Evolutionary conservation across 2,113 vertebrate species (phyloP).

Genomic region (Pomatorhinus ruficollis): DNA sequence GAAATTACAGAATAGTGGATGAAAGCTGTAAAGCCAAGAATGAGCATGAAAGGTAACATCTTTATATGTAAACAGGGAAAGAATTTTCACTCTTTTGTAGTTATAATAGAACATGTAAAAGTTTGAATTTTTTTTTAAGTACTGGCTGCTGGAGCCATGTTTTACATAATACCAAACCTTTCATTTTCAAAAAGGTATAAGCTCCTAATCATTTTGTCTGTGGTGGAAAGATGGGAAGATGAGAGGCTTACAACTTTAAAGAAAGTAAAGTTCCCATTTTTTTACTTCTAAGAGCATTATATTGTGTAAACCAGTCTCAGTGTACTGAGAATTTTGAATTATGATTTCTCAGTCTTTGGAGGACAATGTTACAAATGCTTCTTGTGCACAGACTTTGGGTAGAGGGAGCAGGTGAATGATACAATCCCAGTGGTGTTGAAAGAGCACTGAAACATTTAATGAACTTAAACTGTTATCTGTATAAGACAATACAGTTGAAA

Average conservation of each 20-base stretch:
- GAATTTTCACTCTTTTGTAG: neutral
- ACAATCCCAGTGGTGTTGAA: neutral
- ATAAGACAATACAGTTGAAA: neutral
- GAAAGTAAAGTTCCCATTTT: neutral
- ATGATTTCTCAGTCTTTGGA: neutral
- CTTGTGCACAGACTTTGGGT: neutral
- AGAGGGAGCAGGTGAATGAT: neutral
- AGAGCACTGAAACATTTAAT: fast-evolving
- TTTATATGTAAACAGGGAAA: neutral
- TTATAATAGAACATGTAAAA: neutral
- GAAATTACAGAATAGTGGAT: neutral
- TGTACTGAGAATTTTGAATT: neutral
- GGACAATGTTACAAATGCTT: neutral
- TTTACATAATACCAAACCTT: neutral
- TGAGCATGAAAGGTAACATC: neutral
- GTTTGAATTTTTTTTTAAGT: neutral
- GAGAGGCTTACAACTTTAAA: neutral
- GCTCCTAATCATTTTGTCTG: neutral
- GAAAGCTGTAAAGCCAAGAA: neutral
- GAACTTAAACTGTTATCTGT: neutral
- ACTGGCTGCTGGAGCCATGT: neutral
- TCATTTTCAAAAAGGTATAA: neutral
- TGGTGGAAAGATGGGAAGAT: neutral
- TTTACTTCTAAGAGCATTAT: neutral
- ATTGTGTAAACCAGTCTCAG: neutral